These are phyloP conservation scores for Dasysyrphus albostriatus DNA, from an alignment of 2,888 invertebrate species.

Conservation along the genomic window DNA sequence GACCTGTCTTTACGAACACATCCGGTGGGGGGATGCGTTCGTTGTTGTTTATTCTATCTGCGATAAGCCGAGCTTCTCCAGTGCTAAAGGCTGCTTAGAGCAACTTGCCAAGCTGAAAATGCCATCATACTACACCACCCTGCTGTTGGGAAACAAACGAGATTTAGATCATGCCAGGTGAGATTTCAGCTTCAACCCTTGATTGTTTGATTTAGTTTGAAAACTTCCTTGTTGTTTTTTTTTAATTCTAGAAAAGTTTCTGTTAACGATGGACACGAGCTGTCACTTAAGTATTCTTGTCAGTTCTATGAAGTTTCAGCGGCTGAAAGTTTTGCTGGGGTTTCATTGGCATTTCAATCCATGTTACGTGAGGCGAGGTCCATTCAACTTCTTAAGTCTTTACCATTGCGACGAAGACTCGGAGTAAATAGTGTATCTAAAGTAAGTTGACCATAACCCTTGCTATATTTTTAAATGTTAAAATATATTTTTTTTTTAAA, in stretches of 20 bases:
- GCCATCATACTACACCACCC: slow-evolving; percentile 90
- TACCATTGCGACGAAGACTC: slow-evolving; percentile 89
- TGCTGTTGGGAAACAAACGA: slow-evolving; percentile 91
- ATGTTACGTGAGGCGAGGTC: slow-evolving; percentile 90
- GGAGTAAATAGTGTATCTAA: slow-evolving; percentile 92
- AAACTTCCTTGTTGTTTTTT: slow-evolving; percentile 33
- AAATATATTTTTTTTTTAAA: not conserved
- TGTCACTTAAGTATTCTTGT: slow-evolving; percentile 90
- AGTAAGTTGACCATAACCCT: slow-evolving; percentile 82
- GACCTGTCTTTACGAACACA: slow-evolving; percentile 90
- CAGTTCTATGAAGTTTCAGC: slow-evolving; percentile 94
- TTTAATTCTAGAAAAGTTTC: slow-evolving; percentile 87
- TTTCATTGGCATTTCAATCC: slow-evolving; percentile 91
- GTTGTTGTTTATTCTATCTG: slow-evolving; percentile 93
- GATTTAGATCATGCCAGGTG: slow-evolving; percentile 92
- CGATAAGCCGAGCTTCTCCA: slow-evolving; percentile 90
- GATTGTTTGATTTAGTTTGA: not conserved
- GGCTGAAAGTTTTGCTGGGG: slow-evolving; percentile 92
- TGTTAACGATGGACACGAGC: slow-evolving; percentile 91
- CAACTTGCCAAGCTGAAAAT: slow-evolving; percentile 89
- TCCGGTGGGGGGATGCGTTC: slow-evolving; percentile 93
- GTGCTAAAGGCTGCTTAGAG: slow-evolving; percentile 89
- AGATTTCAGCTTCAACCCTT: slow-evolving; percentile 63
- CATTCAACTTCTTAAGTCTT: slow-evolving; percentile 88
- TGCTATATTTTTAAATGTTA: not conserved